Base-by-base conservation (phyloP, 2,797 vertebrate species). In the Sebastes steindachneri region DNA sequence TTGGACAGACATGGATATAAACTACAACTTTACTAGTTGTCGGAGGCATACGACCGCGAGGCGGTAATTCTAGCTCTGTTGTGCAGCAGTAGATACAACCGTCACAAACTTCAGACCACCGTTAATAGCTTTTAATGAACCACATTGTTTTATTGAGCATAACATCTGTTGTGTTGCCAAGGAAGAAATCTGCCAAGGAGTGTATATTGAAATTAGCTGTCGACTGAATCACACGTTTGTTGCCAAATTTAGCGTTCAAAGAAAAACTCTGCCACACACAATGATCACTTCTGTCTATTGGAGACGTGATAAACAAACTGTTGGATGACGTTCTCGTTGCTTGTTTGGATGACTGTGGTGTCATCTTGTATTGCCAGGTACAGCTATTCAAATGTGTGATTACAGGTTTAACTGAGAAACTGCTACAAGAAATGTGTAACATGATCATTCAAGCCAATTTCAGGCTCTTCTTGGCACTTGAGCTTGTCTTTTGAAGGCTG, bases 51-150 rank as follows among this genome's bases (percentile, higher is more conserved):
- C 17, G 45, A 19, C 45, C 15, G 15, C 41, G 1, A 48, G 41
- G 41, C 41, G 17, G 17, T 48, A 19, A 48, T 19, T 48, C 45
- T 48, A 48, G 45, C 9, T 17, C 14, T 82, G 67, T 41, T 66
- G 54, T 23, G n/a, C 37, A 59, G 29, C 60, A 59, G 45, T 48
- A 45, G 58, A 80, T 58, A 33, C 62, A 74, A 65, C 35, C 31
- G 57, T 83, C 65, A 73, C 53, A 68, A 80, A 75, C 81, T 68
- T 65, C 29, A 76, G 71, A 68, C 83, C 71, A 29, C 41, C 67
- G 75, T 80, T 87, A 87, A 87, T 87, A 86, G 33, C 59, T 82
- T 91, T 88, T 82, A 88, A 86, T 88, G 68, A 88, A 83, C 79
- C 75, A 14, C 84, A 75, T 65, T 79, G 68, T 86, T 84, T 86